These are phyloP conservation scores for Drosophila baimaii DNA, from an alignment of 1,140 invertebrate species.

Conservation along the genomic window DNA sequence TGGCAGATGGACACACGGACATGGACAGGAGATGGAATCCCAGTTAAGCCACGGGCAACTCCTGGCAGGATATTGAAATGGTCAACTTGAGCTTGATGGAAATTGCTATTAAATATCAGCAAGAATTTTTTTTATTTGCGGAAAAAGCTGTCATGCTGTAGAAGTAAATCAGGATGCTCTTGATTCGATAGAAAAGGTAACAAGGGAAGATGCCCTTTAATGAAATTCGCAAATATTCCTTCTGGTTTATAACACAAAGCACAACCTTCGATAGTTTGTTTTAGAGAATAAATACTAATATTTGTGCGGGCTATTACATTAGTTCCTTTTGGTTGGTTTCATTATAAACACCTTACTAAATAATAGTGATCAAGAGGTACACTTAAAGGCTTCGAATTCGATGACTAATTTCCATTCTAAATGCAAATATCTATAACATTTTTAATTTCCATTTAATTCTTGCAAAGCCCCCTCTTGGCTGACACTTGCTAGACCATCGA, in stretches of 20 bases:
- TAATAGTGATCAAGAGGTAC: not conserved
- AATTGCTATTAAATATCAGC: constrained; percentile 10
- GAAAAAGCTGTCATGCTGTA: not conserved
- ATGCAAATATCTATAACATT: not conserved
- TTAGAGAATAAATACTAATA: too few relatives aligned
- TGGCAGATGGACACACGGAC: not conserved
- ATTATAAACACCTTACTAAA: not conserved
- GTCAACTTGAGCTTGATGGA: constrained; percentile 24
- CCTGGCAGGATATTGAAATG: constrained; percentile 41
- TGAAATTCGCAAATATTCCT: not conserved
- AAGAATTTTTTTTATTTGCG: constrained; percentile 2
- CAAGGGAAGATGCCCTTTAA: not conserved
- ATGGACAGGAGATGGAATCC: constrained; percentile 10
- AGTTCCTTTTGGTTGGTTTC: not conserved
- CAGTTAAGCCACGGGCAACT: not conserved
- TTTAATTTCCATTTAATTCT: not conserved
- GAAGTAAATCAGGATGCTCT: not conserved
- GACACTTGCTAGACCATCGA: not conserved
- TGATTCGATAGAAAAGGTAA: not conserved
- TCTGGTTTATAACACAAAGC: not conserved
- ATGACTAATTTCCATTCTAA: not conserved
- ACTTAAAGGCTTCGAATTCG: too few relatives aligned
- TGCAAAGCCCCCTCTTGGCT: not conserved
- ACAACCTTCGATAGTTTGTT: not conserved
- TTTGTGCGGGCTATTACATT: too few relatives aligned